Conservation (phyloP, 1,140 invertebrate species). For the Druon quercuslanigerum region DNA sequence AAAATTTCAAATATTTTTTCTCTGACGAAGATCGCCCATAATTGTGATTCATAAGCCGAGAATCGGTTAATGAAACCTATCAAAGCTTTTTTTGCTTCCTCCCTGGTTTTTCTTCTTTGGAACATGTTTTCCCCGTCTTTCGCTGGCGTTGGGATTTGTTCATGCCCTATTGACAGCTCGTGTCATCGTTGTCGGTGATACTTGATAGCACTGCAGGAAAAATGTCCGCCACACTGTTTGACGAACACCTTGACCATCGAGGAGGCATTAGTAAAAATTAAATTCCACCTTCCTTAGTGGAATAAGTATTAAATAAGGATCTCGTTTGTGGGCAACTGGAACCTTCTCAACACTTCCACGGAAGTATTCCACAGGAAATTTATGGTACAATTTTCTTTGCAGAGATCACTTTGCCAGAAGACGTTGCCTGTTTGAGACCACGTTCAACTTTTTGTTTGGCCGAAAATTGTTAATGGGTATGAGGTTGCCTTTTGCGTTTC, state of each 20-base stretch:
- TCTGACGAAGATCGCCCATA: slow-evolving; percentile 23
- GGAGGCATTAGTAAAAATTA: not conserved
- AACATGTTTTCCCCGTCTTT: too few species aligned
- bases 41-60: not conserved
- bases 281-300: too few species aligned
- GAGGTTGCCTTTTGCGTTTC: not conserved
- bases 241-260: not conserved
- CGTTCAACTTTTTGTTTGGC: not conserved
- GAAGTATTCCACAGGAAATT: too few species aligned
- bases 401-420: not conserved
- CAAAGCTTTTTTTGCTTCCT: too few species aligned
- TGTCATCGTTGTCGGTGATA: not conserved
- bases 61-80: too few species aligned
- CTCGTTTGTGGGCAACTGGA: too few species aligned
- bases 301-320: too few species aligned
- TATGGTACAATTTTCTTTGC: not conserved
- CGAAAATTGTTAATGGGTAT: not conserved
- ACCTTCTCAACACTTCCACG: too few species aligned
- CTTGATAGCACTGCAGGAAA: not conserved
- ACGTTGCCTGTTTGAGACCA: not conserved
- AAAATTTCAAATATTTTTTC: slow-evolving; percentile 27
- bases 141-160: too few species aligned
- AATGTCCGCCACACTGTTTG: slow-evolving; percentile 6
- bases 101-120: too few species aligned
- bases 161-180: not conserved